Evolutionary conservation across 2,113 vertebrate genomes (phyloP).

Genomic region (Brachypteracias leptosomus): DNA sequence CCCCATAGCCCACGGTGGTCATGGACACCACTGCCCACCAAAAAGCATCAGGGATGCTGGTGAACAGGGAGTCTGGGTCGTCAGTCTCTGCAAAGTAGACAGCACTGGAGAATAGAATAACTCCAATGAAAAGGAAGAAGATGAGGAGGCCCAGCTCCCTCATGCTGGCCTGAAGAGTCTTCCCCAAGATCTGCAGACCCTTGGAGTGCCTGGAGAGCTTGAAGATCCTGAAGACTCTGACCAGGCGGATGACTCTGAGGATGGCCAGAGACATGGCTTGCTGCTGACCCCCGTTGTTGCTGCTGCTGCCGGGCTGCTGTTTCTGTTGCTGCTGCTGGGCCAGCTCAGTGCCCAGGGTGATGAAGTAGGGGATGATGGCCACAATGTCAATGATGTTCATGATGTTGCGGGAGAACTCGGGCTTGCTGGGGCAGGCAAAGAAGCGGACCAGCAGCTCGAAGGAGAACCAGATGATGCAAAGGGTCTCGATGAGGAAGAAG

Average conservation of each 20-base stretch:
- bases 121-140: slow-evolving; percentile 94
- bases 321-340: slow-evolving; percentile 83
- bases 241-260: slow-evolving; percentile 90
- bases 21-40: slow-evolving; percentile 98
- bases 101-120: slow-evolving; percentile 94
- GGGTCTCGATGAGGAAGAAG: slow-evolving; percentile 93
- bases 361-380: slow-evolving; percentile 96
- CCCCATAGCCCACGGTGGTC: slow-evolving; percentile 95
- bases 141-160: slow-evolving; percentile 92
- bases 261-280: slow-evolving; percentile 94
- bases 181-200: slow-evolving; percentile 91
- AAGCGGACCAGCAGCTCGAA: slow-evolving; percentile 93
- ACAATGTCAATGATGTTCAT: slow-evolving; percentile 98
- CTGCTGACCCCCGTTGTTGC: slow-evolving; percentile 83
- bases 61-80: slow-evolving; percentile 85
- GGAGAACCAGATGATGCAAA: slow-evolving; percentile 95
- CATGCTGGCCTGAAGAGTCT: slow-evolving; percentile 93
- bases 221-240: slow-evolving; percentile 93
- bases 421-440: slow-evolving; percentile 91
- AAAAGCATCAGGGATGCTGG: slow-evolving; percentile 94
- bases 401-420: slow-evolving; percentile 90
- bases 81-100: slow-evolving; percentile 97
- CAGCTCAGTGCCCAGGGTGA: slow-evolving; percentile 89
- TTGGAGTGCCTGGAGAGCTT: slow-evolving; percentile 95
- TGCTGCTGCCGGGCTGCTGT: slow-evolving; percentile 28